Evolutionary conservation across 2,797 vertebrate genomes (phyloP), one percentile per base, ranked within the genome.

Genomic region (Gymnopithys bicolor): DNA sequence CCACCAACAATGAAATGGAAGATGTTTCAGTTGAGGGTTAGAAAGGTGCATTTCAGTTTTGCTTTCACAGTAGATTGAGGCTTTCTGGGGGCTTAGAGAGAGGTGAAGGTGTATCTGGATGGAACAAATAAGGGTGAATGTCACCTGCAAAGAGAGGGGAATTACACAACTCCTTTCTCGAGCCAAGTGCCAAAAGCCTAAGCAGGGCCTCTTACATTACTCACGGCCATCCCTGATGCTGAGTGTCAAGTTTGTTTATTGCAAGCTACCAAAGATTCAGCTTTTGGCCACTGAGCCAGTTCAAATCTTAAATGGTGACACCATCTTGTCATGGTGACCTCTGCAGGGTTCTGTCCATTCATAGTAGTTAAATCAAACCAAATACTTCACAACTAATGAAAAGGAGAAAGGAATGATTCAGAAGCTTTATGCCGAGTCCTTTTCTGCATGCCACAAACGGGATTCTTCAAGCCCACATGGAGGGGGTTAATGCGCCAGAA

Each of bases 401-500:
- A 55, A 41, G 43, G 35, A 60, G 32, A 74, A 87, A 49, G 51
- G n/a, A 67, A 68, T 67, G 56, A 46, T 91, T 83, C 13, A 63
- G 59, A 69, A 82, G 75, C 74, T 56, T 25, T 8, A 37, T 33
- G 56, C 28, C 0, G 5, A 91, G 73, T 69, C 46, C 74, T 91
- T 56, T 83, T 56, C 84, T 73, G 93, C 63, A 68, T 73, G 63
- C 71, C 69, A 70, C 87, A 39, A 94, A 66, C 11, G 52, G 70
- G 80, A 95, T 84, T 76, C 86, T 94, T 90, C 70, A 87, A 84
- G 68, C 80, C 87, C 70, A 94, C 88, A 70, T 18, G 64, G 77
- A 87, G 46, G n/a, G 49, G 35, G 79, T 89, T 94, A 95, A 87
- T 89, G 90, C 28, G 56, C 92, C 95, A 95, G 85, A 96, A 96